phyloP scores from a whole-genome alignment of 1,140 invertebrate species.

The Rhyzopertha dominica region DNA sequence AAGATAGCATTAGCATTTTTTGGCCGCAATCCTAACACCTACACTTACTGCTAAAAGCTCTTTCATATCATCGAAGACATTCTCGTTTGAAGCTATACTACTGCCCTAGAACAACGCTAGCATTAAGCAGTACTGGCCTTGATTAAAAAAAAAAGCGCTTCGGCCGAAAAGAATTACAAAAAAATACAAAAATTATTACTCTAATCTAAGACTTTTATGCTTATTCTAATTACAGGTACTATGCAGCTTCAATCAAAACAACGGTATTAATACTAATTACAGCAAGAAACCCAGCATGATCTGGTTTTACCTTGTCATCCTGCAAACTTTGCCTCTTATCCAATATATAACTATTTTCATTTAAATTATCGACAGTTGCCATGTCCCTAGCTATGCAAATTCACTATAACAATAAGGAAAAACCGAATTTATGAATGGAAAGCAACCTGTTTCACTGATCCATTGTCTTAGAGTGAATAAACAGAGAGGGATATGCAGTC shows the following conservation, averaged over 20 bases:
- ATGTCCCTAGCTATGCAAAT: too few relatives aligned
- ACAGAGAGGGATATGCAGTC: too few relatives aligned
- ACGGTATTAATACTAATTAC: background rate
- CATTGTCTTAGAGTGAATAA: too few relatives aligned
- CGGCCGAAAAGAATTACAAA: background rate
- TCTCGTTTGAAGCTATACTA: slow-evolving; percentile 51
- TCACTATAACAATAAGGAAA: too few relatives aligned
- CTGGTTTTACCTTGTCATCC: slow-evolving; percentile 28
- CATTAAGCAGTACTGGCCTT: too few relatives aligned
- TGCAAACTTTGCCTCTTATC: slow-evolving; percentile 21
- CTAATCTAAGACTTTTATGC: background rate
- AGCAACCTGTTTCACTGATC: too few relatives aligned
- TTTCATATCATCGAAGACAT: slow-evolving; percentile 54
- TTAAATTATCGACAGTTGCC: slow-evolving; percentile 15
- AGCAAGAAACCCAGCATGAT: slow-evolving; percentile 1
- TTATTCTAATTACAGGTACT: background rate
- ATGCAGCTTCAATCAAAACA: background rate
- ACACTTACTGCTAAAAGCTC: slow-evolving; percentile 50
- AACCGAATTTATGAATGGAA: too few relatives aligned
- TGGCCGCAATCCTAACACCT: background rate
- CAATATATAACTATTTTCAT: slow-evolving; percentile 33
- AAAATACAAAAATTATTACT: background rate
- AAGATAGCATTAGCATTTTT: slow-evolving; percentile 1
- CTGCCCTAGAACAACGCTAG: slow-evolving; percentile 46
- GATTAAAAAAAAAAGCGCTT: too few relatives aligned